Evolutionary conservation across 2,888 invertebrate species (phyloP).

Genomic region (Zhuqinia jingwanae): DNA sequence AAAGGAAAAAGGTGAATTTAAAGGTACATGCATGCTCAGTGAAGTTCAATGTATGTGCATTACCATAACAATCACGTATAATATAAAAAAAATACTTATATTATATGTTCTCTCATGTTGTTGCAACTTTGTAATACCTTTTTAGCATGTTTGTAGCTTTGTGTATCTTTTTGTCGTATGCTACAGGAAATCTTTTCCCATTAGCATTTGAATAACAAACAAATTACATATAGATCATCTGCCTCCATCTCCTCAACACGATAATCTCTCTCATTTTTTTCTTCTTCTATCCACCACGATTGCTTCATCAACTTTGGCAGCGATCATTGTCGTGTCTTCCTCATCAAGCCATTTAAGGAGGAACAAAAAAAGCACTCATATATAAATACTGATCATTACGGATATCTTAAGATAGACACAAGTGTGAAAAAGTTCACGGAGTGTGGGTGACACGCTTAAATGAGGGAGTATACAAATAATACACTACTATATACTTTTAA

Average conservation of each 20-base stretch:
- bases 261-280: background rate
- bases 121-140: no score
- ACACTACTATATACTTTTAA: no score
- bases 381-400: no score
- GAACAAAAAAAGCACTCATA: background rate
- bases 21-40: background rate
- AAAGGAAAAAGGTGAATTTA: background rate
- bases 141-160: background rate
- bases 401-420: background rate
- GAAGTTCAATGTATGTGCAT: background rate
- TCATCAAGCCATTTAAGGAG: background rate
- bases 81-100: no score
- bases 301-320: background rate
- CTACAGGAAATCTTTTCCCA: slow-evolving; percentile 58
- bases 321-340: background rate
- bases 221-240: slow-evolving; percentile 19
- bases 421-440: no score
- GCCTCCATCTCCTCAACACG: background rate
- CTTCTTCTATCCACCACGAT: background rate
- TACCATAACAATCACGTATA: no score
- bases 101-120: slow-evolving; percentile 4
- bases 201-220: slow-evolving; percentile 35
- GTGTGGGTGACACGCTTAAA: no score
- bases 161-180: slow-evolving; percentile 26
- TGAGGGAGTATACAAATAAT: no score